Evolutionary conservation across 1,140 invertebrate genomes (phyloP).

Genomic region (Drosophila navojoa): DNA sequence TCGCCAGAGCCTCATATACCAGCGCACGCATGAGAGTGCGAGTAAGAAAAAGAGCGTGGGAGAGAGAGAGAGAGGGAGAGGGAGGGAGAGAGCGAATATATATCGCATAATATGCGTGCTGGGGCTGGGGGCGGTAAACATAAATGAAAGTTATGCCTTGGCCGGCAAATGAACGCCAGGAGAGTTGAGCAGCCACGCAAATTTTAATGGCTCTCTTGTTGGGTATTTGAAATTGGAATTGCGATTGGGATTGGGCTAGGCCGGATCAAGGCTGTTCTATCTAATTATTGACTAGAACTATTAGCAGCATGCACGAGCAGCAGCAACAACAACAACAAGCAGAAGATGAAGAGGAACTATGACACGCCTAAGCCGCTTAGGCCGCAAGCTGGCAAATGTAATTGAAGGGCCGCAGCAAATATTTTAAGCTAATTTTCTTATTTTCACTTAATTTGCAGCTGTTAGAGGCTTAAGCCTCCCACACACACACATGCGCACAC

Average conservation of each 20-base stretch:
- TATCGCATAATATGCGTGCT: conserved; percentile 73
- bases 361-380: conserved; percentile 37
- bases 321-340: too few species aligned
- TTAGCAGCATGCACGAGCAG: conserved; percentile 3
- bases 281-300: conserved; percentile 60
- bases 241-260: conserved; percentile 1
- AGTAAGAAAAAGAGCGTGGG: neutral
- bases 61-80: neutral
- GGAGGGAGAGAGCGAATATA: conserved; percentile 10
- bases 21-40: conserved; percentile 59
- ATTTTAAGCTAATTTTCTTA: conserved; percentile 81
- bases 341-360: neutral
- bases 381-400: conserved; percentile 52
- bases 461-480: conserved; percentile 36
- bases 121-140: conserved; percentile 47
- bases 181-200: conserved; percentile 49
- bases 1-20: conserved; percentile 75
- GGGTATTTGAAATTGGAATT: conserved; percentile 18
- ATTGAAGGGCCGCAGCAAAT: conserved; percentile 68
- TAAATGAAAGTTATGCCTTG: conserved; percentile 76
- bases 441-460: conserved; percentile 78
- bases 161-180: conserved; percentile 68
- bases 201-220: conserved; percentile 40
- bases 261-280: conserved; percentile 40
- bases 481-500: conserved; percentile 17